Percentiles rank a stretch among this genome's conserved stretches.
Evolutionary conservation across 2,888 invertebrate genomes (phyloP).

Genomic region (Agonopterix heracliana): DNA sequence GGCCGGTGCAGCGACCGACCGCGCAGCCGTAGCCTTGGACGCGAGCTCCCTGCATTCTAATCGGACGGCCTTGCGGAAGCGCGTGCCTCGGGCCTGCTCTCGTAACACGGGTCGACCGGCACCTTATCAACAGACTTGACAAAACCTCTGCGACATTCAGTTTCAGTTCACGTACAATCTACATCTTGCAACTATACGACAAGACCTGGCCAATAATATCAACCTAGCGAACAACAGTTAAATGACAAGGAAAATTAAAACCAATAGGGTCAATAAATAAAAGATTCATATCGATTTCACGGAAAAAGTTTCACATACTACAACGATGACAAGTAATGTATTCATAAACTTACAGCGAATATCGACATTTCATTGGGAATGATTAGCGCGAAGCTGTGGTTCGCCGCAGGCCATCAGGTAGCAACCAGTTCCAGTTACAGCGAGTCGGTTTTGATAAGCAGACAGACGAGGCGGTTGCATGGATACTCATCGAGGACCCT

Average conservation of each 20-base stretch:
- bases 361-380: constrained; percentile 38
- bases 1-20: constrained; percentile 70
- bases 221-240: not conserved
- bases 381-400: constrained; percentile 42
- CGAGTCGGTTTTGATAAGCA: constrained; percentile 44
- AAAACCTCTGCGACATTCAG: constrained; percentile 13
- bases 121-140: constrained; percentile 45
- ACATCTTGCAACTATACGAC: not conserved
- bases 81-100: constrained; percentile 60
- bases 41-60: constrained; percentile 74
- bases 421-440: constrained; percentile 46
- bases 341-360: constrained; percentile 23
- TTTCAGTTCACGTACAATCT: not conserved
- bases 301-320: constrained; percentile 1
- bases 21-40: constrained; percentile 65
- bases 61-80: constrained; percentile 72
- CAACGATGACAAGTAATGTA: constrained; percentile 11
- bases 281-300: constrained; percentile 1
- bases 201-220: not conserved
- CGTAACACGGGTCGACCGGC: constrained; percentile 45
- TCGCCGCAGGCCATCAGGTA: constrained; percentile 38
- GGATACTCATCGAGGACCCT: constrained; percentile 15
- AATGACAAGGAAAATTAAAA: too few species aligned
- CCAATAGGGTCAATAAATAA: constrained; percentile 1
- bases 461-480: constrained; percentile 38